These are phyloP conservation scores for Neostethus bicornis DNA, from an alignment of 2,797 vertebrate species.

Conservation along the genomic window DNA sequence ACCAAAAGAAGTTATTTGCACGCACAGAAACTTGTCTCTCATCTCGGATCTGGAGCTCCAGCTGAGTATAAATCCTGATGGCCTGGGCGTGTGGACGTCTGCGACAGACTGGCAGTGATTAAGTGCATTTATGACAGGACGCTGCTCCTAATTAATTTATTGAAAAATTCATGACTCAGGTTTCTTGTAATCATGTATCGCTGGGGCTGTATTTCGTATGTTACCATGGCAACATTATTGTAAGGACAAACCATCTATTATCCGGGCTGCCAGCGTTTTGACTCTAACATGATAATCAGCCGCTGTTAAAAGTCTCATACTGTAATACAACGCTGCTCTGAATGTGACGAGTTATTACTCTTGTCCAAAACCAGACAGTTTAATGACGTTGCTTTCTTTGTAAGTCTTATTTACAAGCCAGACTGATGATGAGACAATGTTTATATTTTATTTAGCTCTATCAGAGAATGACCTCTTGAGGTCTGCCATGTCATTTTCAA, in stretches of 20 bases:
- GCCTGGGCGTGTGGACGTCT: constrained; percentile 44
- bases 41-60: constrained; percentile 22
- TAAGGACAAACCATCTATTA: constrained; percentile 58
- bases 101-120: constrained; percentile 56
- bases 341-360: constrained; percentile 56
- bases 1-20: too few relatives aligned
- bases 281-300: constrained; percentile 56
- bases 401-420: constrained; percentile 16
- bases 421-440: constrained; percentile 9
- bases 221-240: constrained; percentile 59
- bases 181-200: constrained; percentile 63
- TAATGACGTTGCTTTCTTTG: constrained; percentile 49
- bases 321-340: constrained; percentile 27
- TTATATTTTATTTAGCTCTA: background rate
- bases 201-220: constrained; percentile 41
- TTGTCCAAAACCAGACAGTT: constrained; percentile 54
- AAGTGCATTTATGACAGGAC: constrained; percentile 56
- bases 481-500: too few relatives aligned
- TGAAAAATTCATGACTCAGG: constrained; percentile 70
- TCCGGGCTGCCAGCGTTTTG: constrained; percentile 25
- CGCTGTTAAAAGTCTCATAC: constrained; percentile 27
- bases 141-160: constrained; percentile 69
- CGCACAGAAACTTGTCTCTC: constrained; percentile 13
- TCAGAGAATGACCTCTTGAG: too few relatives aligned
- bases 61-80: constrained; percentile 62